phyloP scores from a whole-genome alignment of 2,888 invertebrate genomes.

The Ceramica pisi region DNA sequence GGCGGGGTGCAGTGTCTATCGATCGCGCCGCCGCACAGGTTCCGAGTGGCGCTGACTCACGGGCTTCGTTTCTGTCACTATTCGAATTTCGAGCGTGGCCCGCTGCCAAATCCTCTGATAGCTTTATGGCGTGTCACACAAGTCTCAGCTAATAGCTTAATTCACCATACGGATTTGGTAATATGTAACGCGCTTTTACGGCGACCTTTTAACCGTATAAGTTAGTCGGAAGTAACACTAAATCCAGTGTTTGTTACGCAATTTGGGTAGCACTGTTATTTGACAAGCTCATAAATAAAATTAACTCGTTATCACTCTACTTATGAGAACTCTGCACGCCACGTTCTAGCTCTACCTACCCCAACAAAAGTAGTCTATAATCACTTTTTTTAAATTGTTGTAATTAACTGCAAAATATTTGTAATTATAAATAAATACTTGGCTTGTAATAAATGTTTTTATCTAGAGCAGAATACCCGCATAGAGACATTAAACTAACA shows the following conservation, averaged over 20 bases:
- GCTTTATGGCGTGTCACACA: conserved; percentile 80
- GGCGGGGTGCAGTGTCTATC: conserved; percentile 84
- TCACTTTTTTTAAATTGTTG: not conserved
- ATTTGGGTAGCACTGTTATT: conserved; percentile 8
- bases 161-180: conserved; percentile 63
- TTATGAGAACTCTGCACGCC: conserved; percentile 35
- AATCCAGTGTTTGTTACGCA: conserved; percentile 18
- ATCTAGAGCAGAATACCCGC: conserved; percentile 40
- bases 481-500: conserved; percentile 29
- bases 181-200: conserved; percentile 44
- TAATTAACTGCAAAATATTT: not conserved
- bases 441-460: conserved; percentile 5
- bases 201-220: conserved; percentile 40
- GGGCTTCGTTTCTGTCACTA: conserved; percentile 78
- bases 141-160: conserved; percentile 77
- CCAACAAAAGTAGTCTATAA: conserved; percentile 26
- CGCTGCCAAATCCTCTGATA: conserved; percentile 83
- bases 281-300: conserved; percentile 8
- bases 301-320: conserved; percentile 16
- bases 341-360: conserved; percentile 42
- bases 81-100: conserved; percentile 80
- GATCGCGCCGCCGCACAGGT: conserved; percentile 87
- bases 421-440: not conserved
- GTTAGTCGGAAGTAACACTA: conserved; percentile 22
- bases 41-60: conserved; percentile 85